A percentile compares a stretch with the other conserved stretches of the same genome.
Conservation (phyloP, 2,113 vertebrate species). For the Panthera tigris region DNA sequence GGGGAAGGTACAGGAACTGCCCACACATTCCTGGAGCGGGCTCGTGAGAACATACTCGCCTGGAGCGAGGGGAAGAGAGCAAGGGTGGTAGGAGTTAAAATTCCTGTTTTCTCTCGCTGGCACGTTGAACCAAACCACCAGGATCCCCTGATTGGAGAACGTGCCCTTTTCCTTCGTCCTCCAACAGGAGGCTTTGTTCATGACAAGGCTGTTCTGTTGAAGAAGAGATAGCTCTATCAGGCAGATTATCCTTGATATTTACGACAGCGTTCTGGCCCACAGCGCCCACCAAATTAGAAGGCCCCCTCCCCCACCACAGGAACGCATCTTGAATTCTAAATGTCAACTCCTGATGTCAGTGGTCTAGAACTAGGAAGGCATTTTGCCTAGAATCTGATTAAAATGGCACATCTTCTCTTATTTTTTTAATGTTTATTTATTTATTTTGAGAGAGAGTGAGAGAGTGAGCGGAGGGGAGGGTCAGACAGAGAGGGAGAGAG, state of each 20-base stretch:
- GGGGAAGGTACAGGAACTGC: background rate
- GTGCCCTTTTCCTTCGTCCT: background rate
- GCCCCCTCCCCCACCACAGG: too few relatives aligned
- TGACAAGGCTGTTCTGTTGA: background rate
- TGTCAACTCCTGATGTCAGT: background rate
- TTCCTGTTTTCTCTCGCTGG: slow-evolving; percentile 40
- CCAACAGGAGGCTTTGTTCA: background rate
- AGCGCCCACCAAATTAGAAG: background rate
- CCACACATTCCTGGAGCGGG: background rate
- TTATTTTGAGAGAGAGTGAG: background rate
- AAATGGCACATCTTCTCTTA: background rate
- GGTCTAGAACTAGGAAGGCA: background rate
- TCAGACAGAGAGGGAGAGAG: background rate
- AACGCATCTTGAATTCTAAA: background rate
- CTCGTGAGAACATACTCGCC: slow-evolving; percentile 27
- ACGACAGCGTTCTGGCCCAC: background rate
- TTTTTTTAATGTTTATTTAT: background rate
- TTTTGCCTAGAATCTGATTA: background rate
- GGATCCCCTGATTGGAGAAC: slow-evolving; percentile 6
- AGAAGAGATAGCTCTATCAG: background rate
- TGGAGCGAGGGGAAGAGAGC: background rate
- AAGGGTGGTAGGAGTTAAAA: slow-evolving; percentile 7
- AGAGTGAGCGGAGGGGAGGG: background rate
- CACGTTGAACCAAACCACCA: slow-evolving; percentile 24
- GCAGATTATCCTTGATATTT: background rate